These are phyloP conservation scores for Drosophila hydei DNA, from an alignment of 1,140 invertebrate species.

Conservation along the genomic window DNA sequence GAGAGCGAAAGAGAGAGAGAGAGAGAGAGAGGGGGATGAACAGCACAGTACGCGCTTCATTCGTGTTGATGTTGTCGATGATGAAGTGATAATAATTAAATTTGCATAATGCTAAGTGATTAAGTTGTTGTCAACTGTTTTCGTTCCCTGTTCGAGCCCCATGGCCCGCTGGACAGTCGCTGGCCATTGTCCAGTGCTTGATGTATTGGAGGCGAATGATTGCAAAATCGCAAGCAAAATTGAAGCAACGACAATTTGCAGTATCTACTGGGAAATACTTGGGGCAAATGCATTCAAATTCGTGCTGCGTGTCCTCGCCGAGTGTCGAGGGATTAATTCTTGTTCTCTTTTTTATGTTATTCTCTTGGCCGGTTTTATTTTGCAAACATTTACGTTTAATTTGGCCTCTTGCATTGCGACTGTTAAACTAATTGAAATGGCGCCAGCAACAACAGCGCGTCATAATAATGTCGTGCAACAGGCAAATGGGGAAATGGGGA, in stretches of 20 bases:
- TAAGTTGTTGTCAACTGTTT: conserved; percentile 73
- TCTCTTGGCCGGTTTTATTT: neutral
- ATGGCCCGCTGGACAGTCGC: conserved; percentile 2
- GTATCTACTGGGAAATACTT: conserved; percentile 33
- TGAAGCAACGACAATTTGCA: conserved; percentile 33
- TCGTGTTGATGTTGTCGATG: conserved; percentile 62
- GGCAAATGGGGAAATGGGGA: conserved; percentile 34
- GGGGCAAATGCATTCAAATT: conserved; percentile 38
- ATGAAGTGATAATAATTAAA: conserved; percentile 81
- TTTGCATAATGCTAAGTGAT: conserved; percentile 80
- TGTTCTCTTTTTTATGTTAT: conserved; percentile 2
- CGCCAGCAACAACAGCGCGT: conserved; percentile 16
- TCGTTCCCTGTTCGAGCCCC: neutral
- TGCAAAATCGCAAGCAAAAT: conserved; percentile 56
- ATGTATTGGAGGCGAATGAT: conserved; percentile 43
- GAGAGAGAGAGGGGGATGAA: neutral
- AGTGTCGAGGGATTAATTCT: conserved; percentile 69
- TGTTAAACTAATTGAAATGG: conserved; percentile 77
- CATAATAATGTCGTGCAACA: conserved; percentile 69
- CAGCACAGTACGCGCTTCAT: conserved; percentile 25
- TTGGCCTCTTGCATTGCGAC: conserved; percentile 52
- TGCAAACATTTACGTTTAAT: conserved; percentile 65
- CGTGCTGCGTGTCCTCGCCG: conserved; percentile 30
- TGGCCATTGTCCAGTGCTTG: conserved; percentile 47
- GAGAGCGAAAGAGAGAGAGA: neutral